These are phyloP conservation scores for Zosterops borbonicus DNA, from an alignment of 2,113 vertebrate species.

Conservation along the genomic window DNA sequence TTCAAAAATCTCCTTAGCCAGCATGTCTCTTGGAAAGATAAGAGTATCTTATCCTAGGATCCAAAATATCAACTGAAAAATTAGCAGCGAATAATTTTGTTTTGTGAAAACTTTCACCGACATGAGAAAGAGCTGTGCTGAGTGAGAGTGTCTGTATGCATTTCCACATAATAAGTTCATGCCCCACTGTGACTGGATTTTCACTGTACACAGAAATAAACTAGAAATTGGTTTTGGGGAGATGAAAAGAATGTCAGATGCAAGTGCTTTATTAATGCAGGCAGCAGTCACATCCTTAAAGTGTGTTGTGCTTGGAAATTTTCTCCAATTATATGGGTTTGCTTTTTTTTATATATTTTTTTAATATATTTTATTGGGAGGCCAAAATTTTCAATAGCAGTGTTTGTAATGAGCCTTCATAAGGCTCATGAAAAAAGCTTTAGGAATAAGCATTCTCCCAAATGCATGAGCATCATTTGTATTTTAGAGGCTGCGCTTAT, in stretches of 20 bases:
- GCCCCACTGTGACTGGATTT: neutral
- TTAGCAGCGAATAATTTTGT: neutral
- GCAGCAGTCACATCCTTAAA: neutral
- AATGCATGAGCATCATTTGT: neutral
- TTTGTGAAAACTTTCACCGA: neutral
- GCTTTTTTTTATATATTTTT: too few relatives aligned
- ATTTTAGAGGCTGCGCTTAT: neutral
- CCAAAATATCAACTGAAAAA: neutral
- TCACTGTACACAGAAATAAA: neutral
- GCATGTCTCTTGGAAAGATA: neutral
- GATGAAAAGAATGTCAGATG: neutral
- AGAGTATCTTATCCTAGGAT: neutral
- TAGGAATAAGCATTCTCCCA: neutral
- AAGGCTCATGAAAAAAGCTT: neutral
- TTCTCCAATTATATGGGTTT: neutral
- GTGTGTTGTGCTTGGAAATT: neutral
- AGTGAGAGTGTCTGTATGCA: neutral
- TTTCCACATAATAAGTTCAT: neutral
- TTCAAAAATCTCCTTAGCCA: neutral
- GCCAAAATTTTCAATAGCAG: neutral
- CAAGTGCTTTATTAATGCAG: neutral
- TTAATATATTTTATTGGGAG: neutral
- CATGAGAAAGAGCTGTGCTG: neutral
- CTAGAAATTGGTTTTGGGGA: neutral
- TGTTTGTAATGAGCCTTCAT: neutral